Base-by-base conservation (phyloP, 2,888 invertebrate species). In the Drosophila longiperda region DNA sequence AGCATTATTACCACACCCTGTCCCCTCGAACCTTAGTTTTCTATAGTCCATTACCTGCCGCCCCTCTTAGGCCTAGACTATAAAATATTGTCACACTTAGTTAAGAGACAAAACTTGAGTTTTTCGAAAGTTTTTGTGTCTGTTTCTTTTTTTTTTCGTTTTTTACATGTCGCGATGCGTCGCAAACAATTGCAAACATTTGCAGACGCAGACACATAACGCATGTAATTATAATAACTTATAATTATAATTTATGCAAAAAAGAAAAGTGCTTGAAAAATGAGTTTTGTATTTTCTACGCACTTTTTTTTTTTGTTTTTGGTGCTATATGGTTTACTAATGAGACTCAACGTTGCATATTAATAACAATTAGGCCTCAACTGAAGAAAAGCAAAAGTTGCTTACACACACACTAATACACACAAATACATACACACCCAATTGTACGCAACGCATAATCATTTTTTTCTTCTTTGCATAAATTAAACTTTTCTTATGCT, bases 101-200 rank as follows among this genome's bases (percentile, higher is more conserved):
- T 75, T 50, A 60, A 38, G 40, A 59, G 17, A 11, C 52, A 40
- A 42, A 32, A 54, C 1, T 9, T 23, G 23, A 50, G 32, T 34
- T 45, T 65, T 78, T 73, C 45, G 74, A 78, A 82, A 81, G 81
- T 80, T 79, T 57, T 57, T 20, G 6, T 23, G 45, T 12, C 45
- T 20, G 20, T 3, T 45, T n/a, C 1, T 45, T n/a, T 1, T 11
- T n/a, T 12, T 40, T 4, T 32, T 33, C 52, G 68, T 20, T 32
- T 45, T 42, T 68, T 59, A 66, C 38, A 52, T 66, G 52, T 48
- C 23, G 48, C 53, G n/a, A 17, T 49, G 29, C 42, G 58, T 42
- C 53, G 76, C 83, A 83, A 74, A 82, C 86, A 80, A 78, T 84
- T 83, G 82, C 84, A 80, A 86, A 79, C 79, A 82, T 79, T 83